Evolutionary conservation across 2,113 vertebrate genomes (phyloP).

Genomic region (Microcebus lehilahytsara): DNA sequence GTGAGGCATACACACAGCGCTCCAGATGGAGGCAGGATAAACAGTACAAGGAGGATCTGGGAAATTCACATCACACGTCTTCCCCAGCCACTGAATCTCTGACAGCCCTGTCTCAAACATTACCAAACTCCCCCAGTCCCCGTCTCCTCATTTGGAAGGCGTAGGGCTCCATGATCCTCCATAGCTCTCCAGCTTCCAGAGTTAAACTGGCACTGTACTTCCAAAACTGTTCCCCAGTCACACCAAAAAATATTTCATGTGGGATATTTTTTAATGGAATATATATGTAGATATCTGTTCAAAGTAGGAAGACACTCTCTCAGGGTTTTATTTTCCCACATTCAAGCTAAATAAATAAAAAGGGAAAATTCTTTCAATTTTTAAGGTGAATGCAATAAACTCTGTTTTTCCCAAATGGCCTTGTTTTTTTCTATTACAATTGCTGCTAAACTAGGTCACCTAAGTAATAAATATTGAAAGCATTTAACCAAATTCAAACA

Average conservation of each 20-base stretch:
- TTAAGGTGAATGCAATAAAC: conserved; percentile 73
- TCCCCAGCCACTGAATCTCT: background rate
- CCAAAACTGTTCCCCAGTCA: background rate
- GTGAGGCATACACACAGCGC: rapidly evolving
- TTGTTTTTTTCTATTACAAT: conserved; percentile 71
- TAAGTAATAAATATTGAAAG: conserved; percentile 81
- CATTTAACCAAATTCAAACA: conserved; percentile 76
- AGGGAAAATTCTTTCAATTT: conserved; percentile 61
- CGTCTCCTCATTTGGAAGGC: background rate
- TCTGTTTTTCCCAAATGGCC: conserved; percentile 71
- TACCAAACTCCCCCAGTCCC: background rate
- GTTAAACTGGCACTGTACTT: background rate
- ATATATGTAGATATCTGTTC: background rate
- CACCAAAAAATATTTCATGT: background rate
- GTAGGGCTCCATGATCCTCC: background rate
- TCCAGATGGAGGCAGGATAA: background rate
- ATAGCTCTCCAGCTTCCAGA: background rate
- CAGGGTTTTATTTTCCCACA: conserved; percentile 21
- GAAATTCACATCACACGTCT: background rate
- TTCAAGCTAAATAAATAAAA: conserved; percentile 38
- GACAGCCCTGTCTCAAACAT: background rate
- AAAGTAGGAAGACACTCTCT: background rate
- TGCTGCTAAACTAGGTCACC: conserved; percentile 80
- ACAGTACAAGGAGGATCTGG: background rate
- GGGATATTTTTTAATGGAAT: background rate